Base-by-base conservation (phyloP, 2,888 invertebrate genomes). In the Zhuqinia jingwanae region DNA sequence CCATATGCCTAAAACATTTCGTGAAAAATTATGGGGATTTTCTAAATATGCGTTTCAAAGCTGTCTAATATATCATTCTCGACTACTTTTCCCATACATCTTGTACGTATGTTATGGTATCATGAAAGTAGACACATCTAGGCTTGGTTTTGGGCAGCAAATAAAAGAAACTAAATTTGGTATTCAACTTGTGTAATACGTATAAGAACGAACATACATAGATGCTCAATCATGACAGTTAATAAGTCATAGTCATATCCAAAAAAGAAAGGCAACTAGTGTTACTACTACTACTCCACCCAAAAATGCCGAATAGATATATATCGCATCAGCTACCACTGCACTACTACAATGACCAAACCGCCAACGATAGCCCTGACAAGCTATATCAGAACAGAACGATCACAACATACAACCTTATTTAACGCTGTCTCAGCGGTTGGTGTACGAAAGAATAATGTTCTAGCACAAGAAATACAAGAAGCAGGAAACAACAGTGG, bases 381-480 rank as follows among this genome's bases (percentile, higher is more conserved):
- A 45, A 70, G 45, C 20, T 30, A 36, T n/a, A n/a, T 36, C 30
- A 65, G 13, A 36, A 65, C 17, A 58, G 17, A 17, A 10, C 63
- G 30, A 30, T 30, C 36, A 10, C 30, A n/a, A 65, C 25, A 15
- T 15, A 53, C n/a, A n/a, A n/a, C n/a, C n/a, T n/a, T n/a, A n/a
- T n/a, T n/a, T 42, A 20, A 27, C 10, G 25, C 1, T 68, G 45
- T 68, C 45, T 10, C 68, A 68, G 68, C 13, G 68, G 68, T 68
- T 68, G 68, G 42, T 68, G n/a, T n/a, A 68, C 22, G 30, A 68
- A 68, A 68, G 68, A 68, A 45, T 22, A 68, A 68, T 68, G 13
- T n/a, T n/a, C n/a, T n/a, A 42, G 45, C 22, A 68, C 10, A 1
- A 45, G 20, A 68, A 20, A 45, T 68, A 45, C 17, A 10, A 45